Base-by-base conservation (phyloP, 2,113 vertebrate species). In the Sphyrna mokarran region DNA sequence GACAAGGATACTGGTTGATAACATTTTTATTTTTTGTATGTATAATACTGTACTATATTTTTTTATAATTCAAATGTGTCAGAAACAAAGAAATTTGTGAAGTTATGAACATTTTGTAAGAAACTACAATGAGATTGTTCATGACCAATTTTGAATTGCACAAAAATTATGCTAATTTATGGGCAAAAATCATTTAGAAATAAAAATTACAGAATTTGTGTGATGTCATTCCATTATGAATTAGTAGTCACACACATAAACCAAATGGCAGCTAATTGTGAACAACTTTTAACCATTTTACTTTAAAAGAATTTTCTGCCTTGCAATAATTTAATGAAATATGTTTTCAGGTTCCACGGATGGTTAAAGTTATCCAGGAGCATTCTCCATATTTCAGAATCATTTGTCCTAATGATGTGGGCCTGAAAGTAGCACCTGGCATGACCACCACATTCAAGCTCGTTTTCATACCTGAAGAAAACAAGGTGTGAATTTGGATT, bases 371-470 rank as follows among this genome's bases (percentile, higher is more conserved):
- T 1, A 72, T 97, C 91, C 97, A 97, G 96, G 97, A 98, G 96
- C 97, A 96, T 69, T 98, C 98, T 0, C 97, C 98, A 1, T 98
- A 98, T 83, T 99, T 99, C 96, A 96, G 96, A 95, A 96, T 99
- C 61, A 78, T 96, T 76, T 96, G 97, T 96, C 97, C 98, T 76
- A 96, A 95, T 16, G 96, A 97, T 0, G 96, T 43, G 0, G 95
- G 96, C 23, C 96, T 80, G 91, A 98, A 98, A 95, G 97, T 99
- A 0, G 98, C 98, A 11, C 97, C 98, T 0, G 98, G 98, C 68
- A 96, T 98, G 96, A 26, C 96, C 0, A 96, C 96, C 1, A 96
- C 96, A 0, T 98, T 98, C 96, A 97, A 95, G 16, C 43, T 99
- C 70, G 37, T 97, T 76, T 99, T 99, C 97, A 98, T 96, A 0